phyloP scores from a whole-genome alignment of 2,888 invertebrate species.

The Hypena proboscidalis region DNA sequence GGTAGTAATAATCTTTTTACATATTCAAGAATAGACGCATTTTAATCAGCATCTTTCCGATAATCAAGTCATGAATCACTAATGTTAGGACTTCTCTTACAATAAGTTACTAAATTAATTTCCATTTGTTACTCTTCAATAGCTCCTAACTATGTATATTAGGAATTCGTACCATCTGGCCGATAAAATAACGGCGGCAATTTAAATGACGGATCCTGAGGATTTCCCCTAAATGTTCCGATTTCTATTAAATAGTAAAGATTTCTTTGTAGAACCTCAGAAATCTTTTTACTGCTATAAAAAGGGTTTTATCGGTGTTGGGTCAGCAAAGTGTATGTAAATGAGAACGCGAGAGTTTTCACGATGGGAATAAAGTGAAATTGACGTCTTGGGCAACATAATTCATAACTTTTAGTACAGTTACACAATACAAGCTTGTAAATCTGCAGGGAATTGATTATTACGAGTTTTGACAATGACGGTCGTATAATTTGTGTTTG shows the following conservation, averaged over 20 bases:
- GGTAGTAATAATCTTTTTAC: no score
- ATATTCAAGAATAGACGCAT: background rate
- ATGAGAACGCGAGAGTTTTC: conserved; percentile 66
- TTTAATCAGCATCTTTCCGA: no score
- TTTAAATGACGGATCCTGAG: conserved; percentile 46
- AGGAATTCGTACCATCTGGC: conserved; percentile 32
- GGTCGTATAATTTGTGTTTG: background rate
- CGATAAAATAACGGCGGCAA: conserved; percentile 45
- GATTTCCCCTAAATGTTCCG: conserved; percentile 44
- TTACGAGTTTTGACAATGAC: background rate
- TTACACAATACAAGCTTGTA: conserved; percentile 30
- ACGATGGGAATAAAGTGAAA: conserved; percentile 69
- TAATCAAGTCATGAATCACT: no score
- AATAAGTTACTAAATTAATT: no score
- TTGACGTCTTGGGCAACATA: conserved; percentile 61
- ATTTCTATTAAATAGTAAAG: conserved; percentile 63
- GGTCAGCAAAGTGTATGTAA: conserved; percentile 83
- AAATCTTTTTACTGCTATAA: conserved; percentile 75
- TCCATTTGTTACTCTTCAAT: no score
- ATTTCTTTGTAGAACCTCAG: conserved; percentile 66
- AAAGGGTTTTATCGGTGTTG: conserved; percentile 78
- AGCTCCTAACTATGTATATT: background rate
- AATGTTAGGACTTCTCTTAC: no score
- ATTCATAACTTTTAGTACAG: conserved; percentile 49
- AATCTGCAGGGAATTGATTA: conserved; percentile 8